These are phyloP conservation scores for Xenus cinereus DNA, from an alignment of 2,113 vertebrate species.

Conservation along the genomic window DNA sequence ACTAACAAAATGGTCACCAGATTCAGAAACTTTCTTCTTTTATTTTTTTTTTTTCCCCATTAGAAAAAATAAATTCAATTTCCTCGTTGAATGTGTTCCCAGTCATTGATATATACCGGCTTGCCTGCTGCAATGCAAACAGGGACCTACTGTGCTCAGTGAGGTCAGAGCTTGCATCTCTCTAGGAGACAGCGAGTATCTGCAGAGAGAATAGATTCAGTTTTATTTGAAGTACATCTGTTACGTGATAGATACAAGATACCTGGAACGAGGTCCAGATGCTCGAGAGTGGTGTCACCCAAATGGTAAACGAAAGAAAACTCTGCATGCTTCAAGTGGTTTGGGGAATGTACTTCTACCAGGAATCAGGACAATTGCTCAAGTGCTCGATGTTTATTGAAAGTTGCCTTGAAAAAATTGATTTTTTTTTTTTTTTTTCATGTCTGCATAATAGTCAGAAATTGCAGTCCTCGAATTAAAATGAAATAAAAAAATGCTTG, in stretches of 20 bases:
- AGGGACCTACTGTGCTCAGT: background rate
- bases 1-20: background rate
- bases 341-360: background rate
- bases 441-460: background rate
- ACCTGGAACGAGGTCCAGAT: background rate
- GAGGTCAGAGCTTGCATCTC: background rate
- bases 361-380: background rate
- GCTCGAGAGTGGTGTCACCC: background rate
- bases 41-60: background rate
- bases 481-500: background rate
- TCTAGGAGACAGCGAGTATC: background rate
- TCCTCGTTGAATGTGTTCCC: background rate
- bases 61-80: background rate
- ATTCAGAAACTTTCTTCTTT: background rate
- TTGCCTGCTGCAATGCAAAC: background rate
- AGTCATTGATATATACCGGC: background rate
- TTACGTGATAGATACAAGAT: background rate
- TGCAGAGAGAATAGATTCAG: background rate
- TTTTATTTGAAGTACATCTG: background rate
- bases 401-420: background rate
- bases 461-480: background rate
- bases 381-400: background rate
- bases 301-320: background rate
- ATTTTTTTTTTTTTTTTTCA: background rate
- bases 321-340: fast-evolving